Percentiles rank a stretch among this genome's conserved stretches.
Conservation (phyloP, 2,113 vertebrate species). For the Otolemur garnettii region DNA sequence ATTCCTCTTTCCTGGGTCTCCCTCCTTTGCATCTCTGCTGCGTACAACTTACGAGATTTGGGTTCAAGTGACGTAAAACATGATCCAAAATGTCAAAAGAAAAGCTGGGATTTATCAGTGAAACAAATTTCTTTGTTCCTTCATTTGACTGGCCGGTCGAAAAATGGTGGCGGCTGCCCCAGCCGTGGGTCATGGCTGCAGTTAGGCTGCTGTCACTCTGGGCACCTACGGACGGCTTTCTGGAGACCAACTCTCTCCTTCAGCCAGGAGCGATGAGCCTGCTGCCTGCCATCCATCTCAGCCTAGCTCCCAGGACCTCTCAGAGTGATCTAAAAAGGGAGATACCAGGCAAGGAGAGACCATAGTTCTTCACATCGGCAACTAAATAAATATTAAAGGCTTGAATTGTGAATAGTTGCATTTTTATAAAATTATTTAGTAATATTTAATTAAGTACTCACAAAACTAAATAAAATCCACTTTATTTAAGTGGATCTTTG, state of each 20-base stretch:
- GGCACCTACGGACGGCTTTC: not conserved
- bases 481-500: not conserved
- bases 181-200: too few species aligned
- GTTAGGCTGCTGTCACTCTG: too few species aligned
- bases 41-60: not conserved
- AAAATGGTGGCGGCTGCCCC: too few species aligned
- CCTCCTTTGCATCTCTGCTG: not conserved
- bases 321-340: not conserved
- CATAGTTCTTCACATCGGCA: not conserved
- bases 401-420: conserved; percentile 1
- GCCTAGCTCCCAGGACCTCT: not conserved
- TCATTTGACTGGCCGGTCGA: too few species aligned
- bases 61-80: not conserved
- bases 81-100: conserved; percentile 9
- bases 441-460: conserved; percentile 3
- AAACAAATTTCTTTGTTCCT: too few species aligned
- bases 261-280: not conserved
- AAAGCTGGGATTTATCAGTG: not conserved
- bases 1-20: not conserved
- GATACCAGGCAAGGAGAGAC: not conserved
- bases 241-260: not conserved
- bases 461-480: not conserved
- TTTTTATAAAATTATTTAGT: not conserved
- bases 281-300: not conserved
- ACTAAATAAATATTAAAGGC: not conserved